phyloP scores from a whole-genome alignment of 2,888 invertebrate species.

The Himalopsyche kuldschensis region DNA sequence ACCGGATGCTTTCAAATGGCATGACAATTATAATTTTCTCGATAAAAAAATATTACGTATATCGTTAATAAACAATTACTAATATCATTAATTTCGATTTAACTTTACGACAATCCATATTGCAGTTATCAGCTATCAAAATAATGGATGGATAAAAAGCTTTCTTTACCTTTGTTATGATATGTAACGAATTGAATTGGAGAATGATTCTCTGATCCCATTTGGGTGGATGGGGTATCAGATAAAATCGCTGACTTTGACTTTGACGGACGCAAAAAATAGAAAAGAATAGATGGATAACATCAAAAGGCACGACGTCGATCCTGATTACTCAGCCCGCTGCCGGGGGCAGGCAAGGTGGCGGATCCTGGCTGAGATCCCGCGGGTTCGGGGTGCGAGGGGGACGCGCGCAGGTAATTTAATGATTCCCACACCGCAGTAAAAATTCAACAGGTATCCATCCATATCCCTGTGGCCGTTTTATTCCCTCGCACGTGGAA shows the following conservation, averaged over 20 bases:
- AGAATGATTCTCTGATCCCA: not conserved
- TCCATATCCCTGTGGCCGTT: not conserved
- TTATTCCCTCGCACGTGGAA: not conserved
- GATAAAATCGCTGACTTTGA: not conserved
- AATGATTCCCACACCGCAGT: constrained; percentile 11
- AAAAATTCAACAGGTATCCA: constrained; percentile 21
- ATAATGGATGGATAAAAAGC: no score
- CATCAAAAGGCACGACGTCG: constrained; percentile 13
- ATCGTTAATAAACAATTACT: no score
- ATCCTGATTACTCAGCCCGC: constrained; percentile 10
- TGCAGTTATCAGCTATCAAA: no score
- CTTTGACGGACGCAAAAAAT: not conserved
- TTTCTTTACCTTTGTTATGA: no score
- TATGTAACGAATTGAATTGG: not conserved
- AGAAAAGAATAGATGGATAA: not conserved
- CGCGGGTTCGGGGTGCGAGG: not conserved
- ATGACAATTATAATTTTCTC: no score
- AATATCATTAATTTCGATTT: no score
- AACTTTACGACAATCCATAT: no score
- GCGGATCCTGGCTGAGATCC: not conserved
- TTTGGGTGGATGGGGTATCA: not conserved
- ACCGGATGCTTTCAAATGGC: no score
- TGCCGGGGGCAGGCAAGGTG: not conserved
- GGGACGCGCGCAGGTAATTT: not conserved
- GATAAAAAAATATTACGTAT: no score